These are phyloP conservation scores for Lathronympha strigana DNA, from an alignment of 2,888 invertebrate species.

Conservation along the genomic window DNA sequence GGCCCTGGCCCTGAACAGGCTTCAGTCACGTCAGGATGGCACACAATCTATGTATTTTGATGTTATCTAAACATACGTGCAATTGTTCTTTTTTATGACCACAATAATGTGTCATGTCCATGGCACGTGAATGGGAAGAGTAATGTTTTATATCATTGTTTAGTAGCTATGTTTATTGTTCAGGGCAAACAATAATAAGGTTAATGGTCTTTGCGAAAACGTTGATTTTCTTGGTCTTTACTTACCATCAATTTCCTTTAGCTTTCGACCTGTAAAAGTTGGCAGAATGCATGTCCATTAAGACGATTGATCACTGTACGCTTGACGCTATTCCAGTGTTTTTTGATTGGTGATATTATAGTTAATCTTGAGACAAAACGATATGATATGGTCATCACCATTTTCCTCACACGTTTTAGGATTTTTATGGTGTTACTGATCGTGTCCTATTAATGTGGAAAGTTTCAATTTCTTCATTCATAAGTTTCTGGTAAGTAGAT, in stretches of 20 bases:
- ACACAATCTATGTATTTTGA: conserved; percentile 16
- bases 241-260: conserved; percentile 27
- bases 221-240: conserved; percentile 11
- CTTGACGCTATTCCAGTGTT: not conserved
- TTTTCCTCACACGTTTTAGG: not conserved
- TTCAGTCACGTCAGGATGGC: conserved; percentile 22
- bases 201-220: conserved; percentile 22
- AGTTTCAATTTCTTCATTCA: too few relatives aligned
- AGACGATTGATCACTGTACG: conserved; percentile 17
- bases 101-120: conserved; percentile 22
- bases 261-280: conserved; percentile 19
- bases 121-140: conserved; percentile 23
- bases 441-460: too few relatives aligned
- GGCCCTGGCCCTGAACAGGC: not conserved
- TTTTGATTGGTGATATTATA: not conserved
- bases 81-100: conserved; percentile 37
- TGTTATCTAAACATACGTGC: conserved; percentile 28
- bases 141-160: conserved; percentile 11
- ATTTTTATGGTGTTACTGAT: too few relatives aligned
- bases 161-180: conserved; percentile 25
- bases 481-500: too few relatives aligned
- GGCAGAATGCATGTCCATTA: conserved; percentile 14
- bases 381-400: not conserved
- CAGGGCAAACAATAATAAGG: conserved; percentile 24
- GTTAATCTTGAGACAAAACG: not conserved